Conservation (phyloP, 2,888 invertebrate genomes). For the Thereva nobilitata region DNA sequence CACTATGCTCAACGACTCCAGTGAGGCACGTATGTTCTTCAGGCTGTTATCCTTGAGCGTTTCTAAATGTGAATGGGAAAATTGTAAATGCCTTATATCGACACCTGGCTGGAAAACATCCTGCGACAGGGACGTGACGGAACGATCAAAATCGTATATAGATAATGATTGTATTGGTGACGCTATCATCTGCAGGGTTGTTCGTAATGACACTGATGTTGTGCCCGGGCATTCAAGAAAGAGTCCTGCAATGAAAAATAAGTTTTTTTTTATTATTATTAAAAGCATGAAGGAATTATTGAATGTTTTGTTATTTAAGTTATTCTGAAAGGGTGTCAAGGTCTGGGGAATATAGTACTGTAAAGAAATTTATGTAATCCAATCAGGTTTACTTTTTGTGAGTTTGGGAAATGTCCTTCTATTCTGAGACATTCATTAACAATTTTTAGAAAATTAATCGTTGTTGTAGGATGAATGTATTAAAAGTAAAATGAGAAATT, state of each 20-base stretch:
- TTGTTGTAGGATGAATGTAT: too few species aligned
- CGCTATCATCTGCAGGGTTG: slow-evolving; percentile 71
- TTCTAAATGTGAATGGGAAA: slow-evolving; percentile 73
- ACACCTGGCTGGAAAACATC: slow-evolving; percentile 73
- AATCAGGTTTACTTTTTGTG: too few species aligned
- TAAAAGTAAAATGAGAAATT: too few species aligned
- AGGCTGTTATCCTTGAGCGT: slow-evolving; percentile 76
- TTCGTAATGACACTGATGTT: slow-evolving; percentile 72
- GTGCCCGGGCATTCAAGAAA: slow-evolving; percentile 88
- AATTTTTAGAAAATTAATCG: too few species aligned
- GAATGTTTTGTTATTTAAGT: too few species aligned
- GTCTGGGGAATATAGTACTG: too few species aligned
- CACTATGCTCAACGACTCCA: slow-evolving; percentile 78
- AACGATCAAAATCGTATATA: slow-evolving; percentile 85
- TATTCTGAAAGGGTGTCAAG: too few species aligned
- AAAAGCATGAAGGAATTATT: not conserved
- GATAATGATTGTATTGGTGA: slow-evolving; percentile 80
- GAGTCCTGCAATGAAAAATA: slow-evolving; percentile 63
- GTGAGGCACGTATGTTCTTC: slow-evolving; percentile 70
- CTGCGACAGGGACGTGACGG: slow-evolving; percentile 73
- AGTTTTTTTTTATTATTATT: slow-evolving; percentile 12
- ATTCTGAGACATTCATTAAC: too few species aligned
- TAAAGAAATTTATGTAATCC: too few species aligned
- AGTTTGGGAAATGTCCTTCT: too few species aligned
- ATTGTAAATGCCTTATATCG: slow-evolving; percentile 74